Evolutionary conservation across 2,888 invertebrate genomes (phyloP).

Genomic region (Acanthococcus lagerstroemiae): DNA sequence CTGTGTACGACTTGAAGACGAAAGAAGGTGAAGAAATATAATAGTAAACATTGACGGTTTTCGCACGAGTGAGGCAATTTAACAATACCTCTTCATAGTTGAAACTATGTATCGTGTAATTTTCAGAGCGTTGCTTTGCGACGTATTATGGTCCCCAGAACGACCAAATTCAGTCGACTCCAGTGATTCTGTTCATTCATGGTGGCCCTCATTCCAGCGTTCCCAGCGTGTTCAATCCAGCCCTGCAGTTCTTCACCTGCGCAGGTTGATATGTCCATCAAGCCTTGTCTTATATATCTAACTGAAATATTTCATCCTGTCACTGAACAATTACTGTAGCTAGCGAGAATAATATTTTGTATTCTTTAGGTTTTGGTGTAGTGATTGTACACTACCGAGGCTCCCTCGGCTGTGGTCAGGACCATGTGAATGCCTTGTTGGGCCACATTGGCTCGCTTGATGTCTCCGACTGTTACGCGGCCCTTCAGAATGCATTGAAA

Average conservation of each 20-base stretch:
- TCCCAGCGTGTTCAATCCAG: constrained; percentile 49
- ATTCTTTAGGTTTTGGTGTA: constrained; percentile 9
- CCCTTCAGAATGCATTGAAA: constrained; percentile 67
- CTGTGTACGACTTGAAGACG: neutral
- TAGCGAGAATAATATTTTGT: too few species aligned
- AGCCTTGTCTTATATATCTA: too few species aligned
- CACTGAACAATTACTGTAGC: too few species aligned
- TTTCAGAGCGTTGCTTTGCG: constrained; percentile 45
- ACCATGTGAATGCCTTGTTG: neutral
- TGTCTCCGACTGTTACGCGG: constrained; percentile 49
- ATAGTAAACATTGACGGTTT: too few species aligned
- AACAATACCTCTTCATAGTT: too few species aligned
- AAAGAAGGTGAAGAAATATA: constrained; percentile 8
- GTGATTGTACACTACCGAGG: constrained; percentile 18
- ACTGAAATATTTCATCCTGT: too few species aligned
- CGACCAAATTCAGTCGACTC: constrained; percentile 42
- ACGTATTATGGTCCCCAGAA: constrained; percentile 50
- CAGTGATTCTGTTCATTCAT: constrained; percentile 66
- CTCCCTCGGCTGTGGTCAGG: constrained; percentile 12
- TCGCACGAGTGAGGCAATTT: too few species aligned
- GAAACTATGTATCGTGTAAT: too few species aligned
- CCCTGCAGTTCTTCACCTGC: constrained; percentile 24
- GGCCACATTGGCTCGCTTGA: constrained; percentile 17
- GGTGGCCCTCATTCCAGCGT: constrained; percentile 71
- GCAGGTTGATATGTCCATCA: constrained; percentile 31